Base-by-base conservation (phyloP, 2,113 vertebrate genomes). In the Rostratula benghalensis region DNA sequence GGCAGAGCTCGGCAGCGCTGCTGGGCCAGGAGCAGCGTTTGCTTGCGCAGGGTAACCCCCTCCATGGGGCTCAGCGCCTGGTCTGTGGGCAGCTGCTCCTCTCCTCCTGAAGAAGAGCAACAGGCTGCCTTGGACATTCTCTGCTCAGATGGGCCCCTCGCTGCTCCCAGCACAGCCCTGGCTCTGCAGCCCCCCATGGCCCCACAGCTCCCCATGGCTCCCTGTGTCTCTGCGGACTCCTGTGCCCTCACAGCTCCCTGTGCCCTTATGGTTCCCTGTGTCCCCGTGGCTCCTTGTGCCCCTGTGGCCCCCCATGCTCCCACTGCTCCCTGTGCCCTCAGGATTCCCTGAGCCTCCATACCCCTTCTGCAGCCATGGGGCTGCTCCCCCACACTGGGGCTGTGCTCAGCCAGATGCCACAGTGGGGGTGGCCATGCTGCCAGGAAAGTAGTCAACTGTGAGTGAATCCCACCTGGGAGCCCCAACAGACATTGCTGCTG, bases 381-480 rank as follows among this genome's bases (percentile, higher is more conserved):
- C 63, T 63, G 63, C n/a, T 84, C 64, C 45, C 10, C 24, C 3
- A 11, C 11, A 1, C 0, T 20, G 9, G 23, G 45, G 35, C 28
- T 5, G 0, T 30, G 39, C 41, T 31, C 39, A 30, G 46, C 20
- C 61, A 23, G 53, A 28, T 20, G 18, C 45, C 4, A 9, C 10
- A 18, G 54, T 13, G 1, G 21, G 70, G 28, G 46, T 2, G 1
- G n/a, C 48, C 21, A 5, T 2, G 8, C 24, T 61, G 46, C 61
- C 0, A 3, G 51, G 43, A 35, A 59, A 5, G 35, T 28, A 53
- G 12, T 20, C 6, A 5, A 28, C 1, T 4, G n/a, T 54, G 59
- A 31, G 17, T 0, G 0, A 60, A 65, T 56, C 48, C 25, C 12
- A 5, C 3, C 41, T 5, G 0, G 46, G 25, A 51, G 13, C 16